Conservation (phyloP, 2,888 invertebrate species). For the Serripes groenlandicus region DNA sequence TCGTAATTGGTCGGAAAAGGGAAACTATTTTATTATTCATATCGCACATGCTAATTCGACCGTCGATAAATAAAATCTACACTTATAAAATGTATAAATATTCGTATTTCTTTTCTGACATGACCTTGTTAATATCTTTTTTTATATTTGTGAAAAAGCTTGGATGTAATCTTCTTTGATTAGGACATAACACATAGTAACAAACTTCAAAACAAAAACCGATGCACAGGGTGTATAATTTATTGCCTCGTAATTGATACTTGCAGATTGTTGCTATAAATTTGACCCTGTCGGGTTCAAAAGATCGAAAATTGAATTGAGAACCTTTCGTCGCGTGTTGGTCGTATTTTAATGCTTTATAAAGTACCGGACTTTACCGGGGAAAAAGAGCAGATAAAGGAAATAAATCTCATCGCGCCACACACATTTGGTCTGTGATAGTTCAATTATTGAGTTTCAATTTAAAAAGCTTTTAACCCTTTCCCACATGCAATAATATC, state of each 20-base stretch:
- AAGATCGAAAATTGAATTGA: conserved; percentile 35
- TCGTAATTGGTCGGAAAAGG: neutral
- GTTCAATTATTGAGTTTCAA: too few relatives aligned
- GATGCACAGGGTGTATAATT: conserved; percentile 16
- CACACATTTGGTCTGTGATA: too few relatives aligned
- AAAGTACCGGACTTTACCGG: neutral
- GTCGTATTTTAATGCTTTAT: neutral
- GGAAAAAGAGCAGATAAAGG: conserved; percentile 3
- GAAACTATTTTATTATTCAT: neutral
- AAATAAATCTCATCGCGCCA: neutral
- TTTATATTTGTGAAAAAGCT: too few relatives aligned
- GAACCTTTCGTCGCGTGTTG: neutral
- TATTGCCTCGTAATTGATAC: neutral
- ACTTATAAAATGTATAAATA: neutral
- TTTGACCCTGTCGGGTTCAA: conserved; percentile 32
- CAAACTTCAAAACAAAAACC: neutral
- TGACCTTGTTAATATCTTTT: neutral
- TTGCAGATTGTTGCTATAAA: conserved; percentile 33
- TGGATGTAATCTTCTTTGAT: too few relatives aligned
- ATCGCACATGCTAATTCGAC: neutral
- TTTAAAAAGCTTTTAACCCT: too few relatives aligned
- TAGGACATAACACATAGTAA: neutral
- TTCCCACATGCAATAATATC: too few relatives aligned
- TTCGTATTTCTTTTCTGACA: neutral
- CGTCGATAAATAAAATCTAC: neutral